Base-by-base conservation (phyloP, 92 coral and sea anemone species). In the Heteractis magnifica region DNA sequence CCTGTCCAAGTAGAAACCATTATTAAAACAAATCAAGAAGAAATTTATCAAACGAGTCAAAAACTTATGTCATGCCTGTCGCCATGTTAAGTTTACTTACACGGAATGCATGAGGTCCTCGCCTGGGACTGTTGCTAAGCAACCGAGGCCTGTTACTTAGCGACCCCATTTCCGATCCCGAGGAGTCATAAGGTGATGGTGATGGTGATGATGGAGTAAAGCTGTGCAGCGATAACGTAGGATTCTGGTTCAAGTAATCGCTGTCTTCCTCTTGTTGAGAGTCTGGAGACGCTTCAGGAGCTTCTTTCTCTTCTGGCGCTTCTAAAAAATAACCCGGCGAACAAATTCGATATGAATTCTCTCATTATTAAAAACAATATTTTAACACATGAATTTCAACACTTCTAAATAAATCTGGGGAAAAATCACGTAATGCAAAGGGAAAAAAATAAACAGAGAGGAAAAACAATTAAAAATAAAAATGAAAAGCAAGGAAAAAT, bases 121-220 rank as follows among this genome's bases (percentile, higher is more conserved):
- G 87, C 75, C 88, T 83, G 4, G 99, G 99, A 78, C 99, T 96
- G 58, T 87, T 82, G 82, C 99, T 96, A 52, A 96, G 88, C 71
- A 94, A 88, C 74, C 99, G 88, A 56, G 89, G 94, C 72, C 99
- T 93, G 82, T 85, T 86, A 73, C 81, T 89, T 70, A 83, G 87
- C 11, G 91, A 81, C 75, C 77, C 77, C 44, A 79, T 77, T 56
- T 88, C 89, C 44, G 97, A 92, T 20, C 87, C 94, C 52, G 72
- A 75, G n/a, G 90, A 92, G 26, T 87, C 88, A 71, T 74, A 79
- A 18, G 93, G 87, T 3, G 64, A 49, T 48, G 83, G 71, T 70
- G 44, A 11, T 1, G 76, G 65, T 65, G 83, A 79, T 50, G 71
- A 10, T 10, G 84, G 77, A 1, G 77, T 81, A 65, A 81, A 81